These are phyloP conservation scores for Omphaloscelis lunosa DNA, from an alignment of 2,888 invertebrate species.

Conservation along the genomic window DNA sequence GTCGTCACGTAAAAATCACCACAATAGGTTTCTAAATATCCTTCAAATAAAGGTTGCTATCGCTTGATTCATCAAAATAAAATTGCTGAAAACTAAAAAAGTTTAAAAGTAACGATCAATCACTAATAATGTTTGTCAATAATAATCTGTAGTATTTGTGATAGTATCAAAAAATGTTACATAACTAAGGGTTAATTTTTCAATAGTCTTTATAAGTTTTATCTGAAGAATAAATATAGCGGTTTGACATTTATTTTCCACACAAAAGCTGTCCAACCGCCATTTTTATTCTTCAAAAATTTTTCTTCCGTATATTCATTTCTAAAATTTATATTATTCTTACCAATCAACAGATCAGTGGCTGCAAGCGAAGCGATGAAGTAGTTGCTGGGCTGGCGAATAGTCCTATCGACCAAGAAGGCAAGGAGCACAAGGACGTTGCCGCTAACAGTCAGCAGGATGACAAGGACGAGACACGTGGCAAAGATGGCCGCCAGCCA, in stretches of 20 bases:
- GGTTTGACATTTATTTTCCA: too few relatives aligned
- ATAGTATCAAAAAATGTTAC: too few relatives aligned
- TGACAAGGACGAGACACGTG: conserved; percentile 96
- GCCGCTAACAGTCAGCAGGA: conserved; percentile 97
- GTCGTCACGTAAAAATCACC: too few relatives aligned
- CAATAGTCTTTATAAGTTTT: too few relatives aligned
- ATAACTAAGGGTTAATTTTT: too few relatives aligned
- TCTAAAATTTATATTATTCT: conserved; percentile 62
- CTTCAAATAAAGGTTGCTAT: not conserved
- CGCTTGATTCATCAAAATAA: not conserved
- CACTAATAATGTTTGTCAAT: not conserved
- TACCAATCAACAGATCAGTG: conserved; percentile 98
- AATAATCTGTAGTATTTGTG: not conserved
- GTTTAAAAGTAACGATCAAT: not conserved
- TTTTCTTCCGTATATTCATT: too few relatives aligned
- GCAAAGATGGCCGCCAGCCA: conserved; percentile 98
- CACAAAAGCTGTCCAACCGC: too few relatives aligned
- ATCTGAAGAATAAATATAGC: too few relatives aligned
- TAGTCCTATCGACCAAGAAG: conserved; percentile 98
- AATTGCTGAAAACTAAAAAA: not conserved
- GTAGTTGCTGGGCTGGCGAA: conserved; percentile 99
- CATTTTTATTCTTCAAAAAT: too few relatives aligned
- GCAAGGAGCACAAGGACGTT: conserved; percentile 98
- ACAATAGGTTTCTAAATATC: not conserved
- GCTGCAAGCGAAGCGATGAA: conserved; percentile 99